Conservation (phyloP, 2,888 invertebrate species). For the Leptinotarsa haldemani region DNA sequence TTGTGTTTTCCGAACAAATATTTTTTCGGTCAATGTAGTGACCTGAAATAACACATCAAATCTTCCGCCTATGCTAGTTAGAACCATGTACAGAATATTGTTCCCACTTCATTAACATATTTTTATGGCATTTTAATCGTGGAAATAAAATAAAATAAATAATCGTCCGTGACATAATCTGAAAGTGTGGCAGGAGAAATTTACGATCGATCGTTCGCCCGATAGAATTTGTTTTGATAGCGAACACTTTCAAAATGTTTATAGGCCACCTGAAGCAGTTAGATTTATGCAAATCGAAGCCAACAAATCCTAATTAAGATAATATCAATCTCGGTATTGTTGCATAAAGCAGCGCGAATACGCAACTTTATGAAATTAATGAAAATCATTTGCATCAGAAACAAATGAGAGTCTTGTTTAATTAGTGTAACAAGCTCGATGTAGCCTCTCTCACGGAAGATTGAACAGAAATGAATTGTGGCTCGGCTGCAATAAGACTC, state of each 20-base stretch:
- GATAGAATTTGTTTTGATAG: conserved; percentile 15
- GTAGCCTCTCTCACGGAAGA: neutral
- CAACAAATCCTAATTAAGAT: conserved; percentile 48
- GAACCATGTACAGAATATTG: conserved; percentile 13
- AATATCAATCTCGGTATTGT: conserved; percentile 39
- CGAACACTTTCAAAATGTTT: conserved; percentile 18
- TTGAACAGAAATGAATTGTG: neutral
- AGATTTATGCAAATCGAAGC: conserved; percentile 42
- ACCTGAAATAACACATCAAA: neutral
- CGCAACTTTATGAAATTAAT: conserved; percentile 21
- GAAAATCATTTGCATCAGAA: conserved; percentile 19
- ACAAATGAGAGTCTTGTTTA: conserved; percentile 18
- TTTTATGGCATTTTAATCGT: conserved; percentile 40
- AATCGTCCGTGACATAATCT: conserved; percentile 38
- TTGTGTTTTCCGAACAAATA: no score
- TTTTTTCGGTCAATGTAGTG: no score
- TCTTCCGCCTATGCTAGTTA: neutral
- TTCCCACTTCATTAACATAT: conserved; percentile 40
- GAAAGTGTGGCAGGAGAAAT: conserved; percentile 31
- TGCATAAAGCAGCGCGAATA: conserved; percentile 8
- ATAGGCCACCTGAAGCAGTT: conserved; percentile 37
- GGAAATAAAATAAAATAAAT: conserved; percentile 43
- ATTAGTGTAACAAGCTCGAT: conserved; percentile 16
- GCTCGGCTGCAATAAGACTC: neutral
- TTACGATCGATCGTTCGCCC: conserved; percentile 23